Conservation (phyloP, 1,140 invertebrate species). For the Anoplophora glabripennis region DNA sequence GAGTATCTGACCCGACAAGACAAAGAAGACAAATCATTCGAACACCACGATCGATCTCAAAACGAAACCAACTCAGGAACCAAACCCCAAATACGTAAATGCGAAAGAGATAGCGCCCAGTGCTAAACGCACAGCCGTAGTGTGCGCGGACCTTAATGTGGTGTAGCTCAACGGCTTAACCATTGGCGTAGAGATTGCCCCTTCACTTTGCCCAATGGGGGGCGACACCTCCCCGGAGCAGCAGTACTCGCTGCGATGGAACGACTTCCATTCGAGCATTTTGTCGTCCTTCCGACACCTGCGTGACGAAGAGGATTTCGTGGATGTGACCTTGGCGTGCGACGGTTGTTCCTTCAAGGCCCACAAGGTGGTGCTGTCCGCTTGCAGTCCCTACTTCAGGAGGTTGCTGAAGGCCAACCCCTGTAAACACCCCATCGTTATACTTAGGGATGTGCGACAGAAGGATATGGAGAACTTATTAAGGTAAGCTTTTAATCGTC, state of each 20-base stretch:
- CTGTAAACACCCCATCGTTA: conserved; percentile 91
- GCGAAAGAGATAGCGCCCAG: conserved; percentile 12
- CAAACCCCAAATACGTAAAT: conserved; percentile 5
- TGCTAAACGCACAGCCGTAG: conserved; percentile 5
- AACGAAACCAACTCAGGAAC: conserved; percentile 5
- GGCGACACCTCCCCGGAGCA: conserved; percentile 67
- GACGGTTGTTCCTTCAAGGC: conserved; percentile 84
- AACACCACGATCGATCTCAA: background rate
- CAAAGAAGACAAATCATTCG: conserved; percentile 2
- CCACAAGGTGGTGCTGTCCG: conserved; percentile 87
- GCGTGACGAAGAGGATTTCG: conserved; percentile 81
- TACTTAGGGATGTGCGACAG: conserved; percentile 82
- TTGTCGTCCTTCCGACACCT: conserved; percentile 82
- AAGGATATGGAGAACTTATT: conserved; percentile 88
- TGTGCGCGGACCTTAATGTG: conserved; percentile 1
- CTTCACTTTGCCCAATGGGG: conserved; percentile 52
- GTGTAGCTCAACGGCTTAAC: conserved; percentile 42
- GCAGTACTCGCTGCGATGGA: conserved; percentile 88
- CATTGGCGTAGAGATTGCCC: conserved; percentile 49
- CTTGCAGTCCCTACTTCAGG: conserved; percentile 89
- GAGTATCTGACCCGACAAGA: background rate
- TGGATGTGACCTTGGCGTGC: conserved; percentile 89
- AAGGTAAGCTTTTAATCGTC: conserved; percentile 52
- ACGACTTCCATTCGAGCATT: conserved; percentile 88
- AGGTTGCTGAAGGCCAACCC: conserved; percentile 87